Conservation (phyloP, 2,113 vertebrate species). For the Aythya baeri region DNA sequence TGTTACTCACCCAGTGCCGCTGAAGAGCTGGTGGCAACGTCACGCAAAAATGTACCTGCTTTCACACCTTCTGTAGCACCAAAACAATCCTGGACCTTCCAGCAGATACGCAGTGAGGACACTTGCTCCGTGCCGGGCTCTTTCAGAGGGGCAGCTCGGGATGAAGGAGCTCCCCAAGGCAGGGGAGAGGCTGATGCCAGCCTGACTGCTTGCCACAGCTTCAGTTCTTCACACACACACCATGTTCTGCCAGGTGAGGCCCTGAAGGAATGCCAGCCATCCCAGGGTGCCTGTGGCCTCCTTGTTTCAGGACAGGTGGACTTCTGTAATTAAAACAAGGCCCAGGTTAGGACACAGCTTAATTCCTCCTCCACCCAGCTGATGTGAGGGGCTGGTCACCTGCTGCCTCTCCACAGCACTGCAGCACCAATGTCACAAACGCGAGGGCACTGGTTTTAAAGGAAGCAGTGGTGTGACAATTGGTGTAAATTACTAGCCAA, state of each 20-base stretch:
- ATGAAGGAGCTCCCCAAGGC: rapidly evolving
- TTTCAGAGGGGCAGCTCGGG: not conserved
- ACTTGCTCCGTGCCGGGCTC: rapidly evolving
- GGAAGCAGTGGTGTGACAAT: not conserved
- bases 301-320: not conserved
- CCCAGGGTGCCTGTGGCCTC: not conserved
- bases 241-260: rapidly evolving
- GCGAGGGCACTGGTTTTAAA: not conserved
- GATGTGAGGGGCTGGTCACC: not conserved
- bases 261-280: not conserved
- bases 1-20: not conserved
- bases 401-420: not conserved
- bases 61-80: not conserved
- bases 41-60: not conserved
- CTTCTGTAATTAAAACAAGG: not conserved
- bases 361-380: not conserved
- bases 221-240: not conserved
- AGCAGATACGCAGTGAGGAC: not conserved
- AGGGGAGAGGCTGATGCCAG: not conserved
- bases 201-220: rapidly evolving
- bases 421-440: rapidly evolving
- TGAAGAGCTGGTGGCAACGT: too few species aligned
- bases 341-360: not conserved
- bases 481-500: not conserved
- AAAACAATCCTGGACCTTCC: not conserved